Percentiles rank a stretch among this genome's conserved stretches.
These are phyloP conservation scores for Lophotis ruficrista DNA, from an alignment of 2,113 vertebrate species.

Conservation along the genomic window DNA sequence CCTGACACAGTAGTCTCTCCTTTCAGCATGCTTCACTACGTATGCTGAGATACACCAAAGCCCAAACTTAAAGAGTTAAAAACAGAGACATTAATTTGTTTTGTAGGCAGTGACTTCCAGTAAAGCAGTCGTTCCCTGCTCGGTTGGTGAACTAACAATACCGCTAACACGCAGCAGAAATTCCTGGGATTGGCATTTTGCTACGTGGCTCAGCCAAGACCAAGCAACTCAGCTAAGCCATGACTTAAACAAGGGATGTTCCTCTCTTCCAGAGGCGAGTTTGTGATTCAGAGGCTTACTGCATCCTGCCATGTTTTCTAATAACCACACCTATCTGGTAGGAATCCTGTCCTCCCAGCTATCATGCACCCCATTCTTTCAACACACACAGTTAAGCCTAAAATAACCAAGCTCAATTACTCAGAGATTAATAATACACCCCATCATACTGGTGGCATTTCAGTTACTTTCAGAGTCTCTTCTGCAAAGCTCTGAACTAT, in stretches of 20 bases:
- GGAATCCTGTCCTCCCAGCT: conserved; percentile 20
- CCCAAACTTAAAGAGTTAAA: neutral
- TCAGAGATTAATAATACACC: neutral
- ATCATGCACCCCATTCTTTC: neutral
- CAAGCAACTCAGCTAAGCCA: neutral
- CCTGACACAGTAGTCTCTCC: too few relatives aligned
- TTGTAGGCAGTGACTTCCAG: neutral
- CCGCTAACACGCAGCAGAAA: rapidly evolving
- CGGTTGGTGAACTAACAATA: neutral
- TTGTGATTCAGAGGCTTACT: neutral
- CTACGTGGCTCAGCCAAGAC: neutral
- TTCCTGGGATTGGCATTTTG: neutral
- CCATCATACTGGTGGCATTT: neutral
- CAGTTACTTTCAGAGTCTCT: neutral
- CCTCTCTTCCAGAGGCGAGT: neutral
- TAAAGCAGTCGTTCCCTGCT: neutral
- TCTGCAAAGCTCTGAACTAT: neutral
- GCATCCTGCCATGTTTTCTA: neutral
- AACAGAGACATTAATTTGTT: neutral
- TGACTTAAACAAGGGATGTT: neutral
- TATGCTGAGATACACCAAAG: rapidly evolving
- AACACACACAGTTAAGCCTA: neutral
- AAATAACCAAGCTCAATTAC: neutral
- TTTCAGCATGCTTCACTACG: neutral
- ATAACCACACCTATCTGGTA: neutral